These are phyloP conservation scores for Macrocentrus cingulum DNA, from an alignment of 1,140 invertebrate genomes.

Conservation along the genomic window DNA sequence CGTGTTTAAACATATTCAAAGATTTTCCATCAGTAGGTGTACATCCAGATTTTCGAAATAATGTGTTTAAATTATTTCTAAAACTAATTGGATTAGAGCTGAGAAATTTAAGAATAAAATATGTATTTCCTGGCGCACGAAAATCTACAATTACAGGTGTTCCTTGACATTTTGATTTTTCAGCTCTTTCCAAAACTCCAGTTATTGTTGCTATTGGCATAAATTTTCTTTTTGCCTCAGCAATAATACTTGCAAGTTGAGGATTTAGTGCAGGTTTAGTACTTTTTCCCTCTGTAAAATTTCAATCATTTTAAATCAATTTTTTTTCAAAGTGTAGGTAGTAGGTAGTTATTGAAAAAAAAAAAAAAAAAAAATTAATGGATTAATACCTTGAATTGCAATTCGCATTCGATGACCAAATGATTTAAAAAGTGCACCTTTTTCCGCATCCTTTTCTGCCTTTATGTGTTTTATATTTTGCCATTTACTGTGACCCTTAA, in stretches of 20 bases:
- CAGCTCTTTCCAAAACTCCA: conserved; percentile 61
- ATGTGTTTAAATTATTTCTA: conserved; percentile 48
- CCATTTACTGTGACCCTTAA: conserved; percentile 75
- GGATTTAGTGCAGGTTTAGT: conserved; percentile 62
- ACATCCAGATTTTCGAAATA: conserved; percentile 52
- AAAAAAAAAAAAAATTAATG: conserved; percentile 8
- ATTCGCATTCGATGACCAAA: conserved; percentile 60
- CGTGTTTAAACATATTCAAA: conserved; percentile 57
- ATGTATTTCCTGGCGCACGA: conserved; percentile 54
- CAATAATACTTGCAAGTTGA: conserved; percentile 61
- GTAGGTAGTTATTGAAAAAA: no score
- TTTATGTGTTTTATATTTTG: conserved; percentile 72
- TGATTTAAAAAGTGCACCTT: conserved; percentile 51
- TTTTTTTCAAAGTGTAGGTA: conserved; percentile 19
- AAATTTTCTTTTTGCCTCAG: conserved; percentile 62
- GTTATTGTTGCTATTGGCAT: conserved; percentile 65
- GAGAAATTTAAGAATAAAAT: conserved; percentile 50
- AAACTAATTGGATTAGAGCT: conserved; percentile 45
- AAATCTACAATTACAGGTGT: conserved; percentile 50
- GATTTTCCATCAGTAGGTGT: conserved; percentile 43
- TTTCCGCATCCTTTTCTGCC: conserved; percentile 63
- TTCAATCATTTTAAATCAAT: conserved; percentile 3
- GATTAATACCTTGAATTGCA: conserved; percentile 61
- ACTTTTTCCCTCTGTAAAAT: conserved; percentile 54
- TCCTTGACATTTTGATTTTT: conserved; percentile 44